Evolutionary conservation across 2,113 vertebrate genomes (phyloP).

Genomic region (Lonchura striata): DNA sequence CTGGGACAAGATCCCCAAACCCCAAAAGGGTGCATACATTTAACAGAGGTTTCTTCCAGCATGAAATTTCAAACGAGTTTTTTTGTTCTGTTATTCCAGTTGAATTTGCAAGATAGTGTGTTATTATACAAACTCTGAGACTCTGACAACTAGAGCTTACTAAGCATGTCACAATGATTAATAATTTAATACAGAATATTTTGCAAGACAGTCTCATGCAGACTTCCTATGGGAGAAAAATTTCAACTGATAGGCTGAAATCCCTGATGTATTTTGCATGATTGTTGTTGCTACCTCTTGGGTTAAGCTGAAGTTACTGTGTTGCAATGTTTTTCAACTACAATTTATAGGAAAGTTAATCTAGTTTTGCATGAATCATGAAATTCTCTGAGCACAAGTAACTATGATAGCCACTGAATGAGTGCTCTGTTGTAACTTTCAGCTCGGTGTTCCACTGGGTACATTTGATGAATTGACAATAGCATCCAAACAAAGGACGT

Average conservation of each 20-base stretch:
- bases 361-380: neutral
- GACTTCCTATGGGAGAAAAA: neutral
- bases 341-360: neutral
- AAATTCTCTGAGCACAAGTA: neutral
- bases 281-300: neutral
- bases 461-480: neutral
- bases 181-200: neutral
- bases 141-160: neutral
- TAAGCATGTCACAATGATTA: neutral
- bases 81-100: neutral
- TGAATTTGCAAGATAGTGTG: neutral
- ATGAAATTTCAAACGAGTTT: neutral
- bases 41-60: neutral
- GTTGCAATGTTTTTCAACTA: neutral
- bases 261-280: neutral
- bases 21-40: accelerated
- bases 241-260: neutral
- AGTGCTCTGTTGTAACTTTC: neutral
- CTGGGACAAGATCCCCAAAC: neutral
- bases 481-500: neutral
- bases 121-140: neutral
- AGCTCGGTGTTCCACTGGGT: neutral
- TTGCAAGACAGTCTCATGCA: neutral
- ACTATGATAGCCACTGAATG: neutral
- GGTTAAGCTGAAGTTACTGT: neutral